phyloP scores from a whole-genome alignment of 2,113 vertebrate species.

The Ariopsis seemanni region DNA sequence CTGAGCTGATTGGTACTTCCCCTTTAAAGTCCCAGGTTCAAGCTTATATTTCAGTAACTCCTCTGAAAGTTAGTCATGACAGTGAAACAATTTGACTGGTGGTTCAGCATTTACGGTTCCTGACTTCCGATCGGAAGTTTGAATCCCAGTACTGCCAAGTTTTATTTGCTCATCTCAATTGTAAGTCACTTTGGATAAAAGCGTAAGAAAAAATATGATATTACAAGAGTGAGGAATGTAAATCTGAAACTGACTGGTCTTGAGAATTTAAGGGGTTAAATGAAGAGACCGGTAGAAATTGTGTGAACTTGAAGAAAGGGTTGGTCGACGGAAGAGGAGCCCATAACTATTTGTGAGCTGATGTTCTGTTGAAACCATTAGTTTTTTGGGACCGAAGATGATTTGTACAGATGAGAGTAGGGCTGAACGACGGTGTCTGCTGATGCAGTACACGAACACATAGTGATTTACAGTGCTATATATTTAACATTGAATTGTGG shows the following conservation, averaged over 20 bases:
- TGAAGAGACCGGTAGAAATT: slow-evolving; percentile 24
- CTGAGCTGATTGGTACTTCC: slow-evolving; percentile 9
- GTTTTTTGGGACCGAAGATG: slow-evolving; percentile 14
- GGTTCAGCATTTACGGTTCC: neutral
- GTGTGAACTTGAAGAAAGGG: slow-evolving; percentile 18
- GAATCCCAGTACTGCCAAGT: neutral
- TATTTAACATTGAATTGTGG: slow-evolving; percentile 49
- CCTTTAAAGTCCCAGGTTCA: neutral
- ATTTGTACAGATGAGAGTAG: slow-evolving; percentile 41
- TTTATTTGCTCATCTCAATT: neutral
- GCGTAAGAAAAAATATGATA: neutral
- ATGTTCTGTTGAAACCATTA: slow-evolving; percentile 52
- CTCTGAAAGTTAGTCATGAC: neutral
- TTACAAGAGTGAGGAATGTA: too few relatives aligned
- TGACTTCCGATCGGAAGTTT: neutral
- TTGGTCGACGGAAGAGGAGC: neutral
- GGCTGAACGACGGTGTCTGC: slow-evolving; percentile 28
- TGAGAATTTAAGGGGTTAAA: neutral
- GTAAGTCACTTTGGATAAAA: neutral
- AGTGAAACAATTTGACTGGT: neutral
- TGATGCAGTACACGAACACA: slow-evolving; percentile 46
- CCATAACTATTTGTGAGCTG: slow-evolving; percentile 15
- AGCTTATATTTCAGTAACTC: neutral
- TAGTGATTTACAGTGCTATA: slow-evolving; percentile 40
- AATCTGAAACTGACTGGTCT: neutral